Conservation (phyloP, 2,888 invertebrate genomes). For the Mystacides longicornis region DNA sequence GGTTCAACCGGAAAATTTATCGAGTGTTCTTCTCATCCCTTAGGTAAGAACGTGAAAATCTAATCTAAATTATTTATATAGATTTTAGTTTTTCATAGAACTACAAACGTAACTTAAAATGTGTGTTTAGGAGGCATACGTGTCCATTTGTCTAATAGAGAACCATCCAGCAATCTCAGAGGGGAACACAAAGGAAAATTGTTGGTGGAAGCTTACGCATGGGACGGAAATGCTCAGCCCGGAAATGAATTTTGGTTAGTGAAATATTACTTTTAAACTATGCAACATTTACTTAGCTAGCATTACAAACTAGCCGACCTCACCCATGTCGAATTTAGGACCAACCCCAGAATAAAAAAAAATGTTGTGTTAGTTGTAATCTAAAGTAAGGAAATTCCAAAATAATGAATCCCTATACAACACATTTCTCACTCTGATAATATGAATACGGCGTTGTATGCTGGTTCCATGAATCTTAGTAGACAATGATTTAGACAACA, state of each 20-base stretch:
- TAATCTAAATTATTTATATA: background rate
- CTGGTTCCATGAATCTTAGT: no score
- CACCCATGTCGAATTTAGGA: no score
- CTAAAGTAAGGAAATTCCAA: no score
- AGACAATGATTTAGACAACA: no score
- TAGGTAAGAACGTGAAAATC: slow-evolving; percentile 30
- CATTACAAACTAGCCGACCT: no score
- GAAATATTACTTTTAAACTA: no score
- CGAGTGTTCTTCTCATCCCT: slow-evolving; percentile 38
- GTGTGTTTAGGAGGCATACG: slow-evolving; percentile 40
- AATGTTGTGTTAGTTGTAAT: no score
- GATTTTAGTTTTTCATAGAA: background rate
- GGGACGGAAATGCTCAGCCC: slow-evolving; percentile 66
- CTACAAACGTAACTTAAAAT: background rate
- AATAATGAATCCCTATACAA: no score
- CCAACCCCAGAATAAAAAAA: no score
- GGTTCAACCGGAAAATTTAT: slow-evolving; percentile 32
- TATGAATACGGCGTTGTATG: no score
- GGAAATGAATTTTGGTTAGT: slow-evolving; percentile 65
- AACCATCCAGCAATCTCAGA: slow-evolving; percentile 48
- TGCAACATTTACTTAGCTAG: no score
- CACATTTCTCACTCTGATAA: no score
- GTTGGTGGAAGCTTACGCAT: slow-evolving; percentile 60
- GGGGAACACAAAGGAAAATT: slow-evolving; percentile 42
- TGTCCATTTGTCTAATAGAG: slow-evolving; percentile 47